phyloP scores from a whole-genome alignment of 53 echinoderm and acorn worm genomes.

The Paracentrotus lividus region DNA sequence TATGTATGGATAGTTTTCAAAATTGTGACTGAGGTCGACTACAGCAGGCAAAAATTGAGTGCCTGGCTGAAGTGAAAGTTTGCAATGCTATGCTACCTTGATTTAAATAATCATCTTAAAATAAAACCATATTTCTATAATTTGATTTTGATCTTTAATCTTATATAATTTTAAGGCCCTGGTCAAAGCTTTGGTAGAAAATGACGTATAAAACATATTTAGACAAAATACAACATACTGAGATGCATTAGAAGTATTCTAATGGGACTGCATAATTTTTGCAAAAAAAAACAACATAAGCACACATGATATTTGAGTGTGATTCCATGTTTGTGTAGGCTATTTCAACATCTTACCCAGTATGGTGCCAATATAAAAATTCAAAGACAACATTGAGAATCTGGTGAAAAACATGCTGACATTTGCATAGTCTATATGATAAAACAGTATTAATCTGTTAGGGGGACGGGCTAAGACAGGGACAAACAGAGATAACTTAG shows the following conservation, averaged over 20 bases:
- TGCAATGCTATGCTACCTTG: background rate
- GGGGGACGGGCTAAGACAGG: background rate
- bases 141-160: background rate
- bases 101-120: background rate
- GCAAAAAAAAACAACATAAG: background rate
- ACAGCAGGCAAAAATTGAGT: too few relatives aligned
- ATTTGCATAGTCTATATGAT: background rate
- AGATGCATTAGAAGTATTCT: background rate
- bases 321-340: background rate
- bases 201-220: background rate
- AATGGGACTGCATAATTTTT: background rate
- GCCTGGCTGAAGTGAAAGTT: too few relatives aligned
- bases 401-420: background rate
- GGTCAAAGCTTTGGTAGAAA: background rate
- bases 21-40: too few relatives aligned
- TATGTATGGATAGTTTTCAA: too few relatives aligned
- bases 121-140: background rate
- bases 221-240: background rate
- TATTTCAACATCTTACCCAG: too few relatives aligned
- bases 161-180: background rate
- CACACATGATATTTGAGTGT: background rate
- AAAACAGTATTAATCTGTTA: background rate
- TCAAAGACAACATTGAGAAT: background rate
- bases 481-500: background rate
- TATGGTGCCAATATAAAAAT: background rate